Percentiles rank a stretch among this genome's conserved stretches.
These are phyloP conservation scores for Actinemys pallida DNA, from an alignment of 2,113 vertebrate genomes.

Conservation along the genomic window DNA sequence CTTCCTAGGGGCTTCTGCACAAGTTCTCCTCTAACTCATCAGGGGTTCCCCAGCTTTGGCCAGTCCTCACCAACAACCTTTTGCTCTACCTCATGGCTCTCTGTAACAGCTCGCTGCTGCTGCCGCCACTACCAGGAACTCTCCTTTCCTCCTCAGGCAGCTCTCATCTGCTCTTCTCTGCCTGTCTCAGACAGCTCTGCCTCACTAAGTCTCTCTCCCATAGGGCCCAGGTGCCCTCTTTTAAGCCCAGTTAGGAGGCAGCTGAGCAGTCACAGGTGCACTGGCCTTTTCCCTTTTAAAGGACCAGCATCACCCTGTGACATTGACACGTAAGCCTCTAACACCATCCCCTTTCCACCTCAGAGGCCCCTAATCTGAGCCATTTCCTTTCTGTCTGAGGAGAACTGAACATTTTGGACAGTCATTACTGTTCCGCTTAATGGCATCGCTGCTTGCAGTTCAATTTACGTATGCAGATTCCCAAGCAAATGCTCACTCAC, in stretches of 20 bases:
- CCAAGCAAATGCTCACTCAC: background rate
- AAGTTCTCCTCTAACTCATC: background rate
- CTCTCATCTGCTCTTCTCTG: background rate
- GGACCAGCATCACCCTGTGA: background rate
- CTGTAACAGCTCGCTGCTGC: background rate
- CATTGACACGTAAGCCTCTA: background rate
- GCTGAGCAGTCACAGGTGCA: background rate
- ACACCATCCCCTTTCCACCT: background rate
- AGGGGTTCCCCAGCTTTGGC: background rate
- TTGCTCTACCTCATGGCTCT: background rate
- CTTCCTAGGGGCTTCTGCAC: background rate
- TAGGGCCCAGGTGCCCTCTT: background rate
- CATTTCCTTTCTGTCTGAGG: background rate
- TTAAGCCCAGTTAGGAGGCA: background rate
- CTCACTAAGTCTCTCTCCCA: background rate
- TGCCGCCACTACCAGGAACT: background rate
- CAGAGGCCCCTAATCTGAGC: background rate
- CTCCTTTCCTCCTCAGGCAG: background rate
- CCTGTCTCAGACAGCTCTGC: background rate
- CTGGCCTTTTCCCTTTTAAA: background rate
- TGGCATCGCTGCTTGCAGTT: background rate
- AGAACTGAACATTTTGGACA: background rate
- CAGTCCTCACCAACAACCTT: background rate
- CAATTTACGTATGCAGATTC: background rate
- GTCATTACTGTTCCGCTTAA: background rate